A percentile compares a stretch with the other conserved stretches of the same genome.
Evolutionary conservation across 2,113 vertebrate species (phyloP).

Genomic region (Oncorhynchus nerka): DNA sequence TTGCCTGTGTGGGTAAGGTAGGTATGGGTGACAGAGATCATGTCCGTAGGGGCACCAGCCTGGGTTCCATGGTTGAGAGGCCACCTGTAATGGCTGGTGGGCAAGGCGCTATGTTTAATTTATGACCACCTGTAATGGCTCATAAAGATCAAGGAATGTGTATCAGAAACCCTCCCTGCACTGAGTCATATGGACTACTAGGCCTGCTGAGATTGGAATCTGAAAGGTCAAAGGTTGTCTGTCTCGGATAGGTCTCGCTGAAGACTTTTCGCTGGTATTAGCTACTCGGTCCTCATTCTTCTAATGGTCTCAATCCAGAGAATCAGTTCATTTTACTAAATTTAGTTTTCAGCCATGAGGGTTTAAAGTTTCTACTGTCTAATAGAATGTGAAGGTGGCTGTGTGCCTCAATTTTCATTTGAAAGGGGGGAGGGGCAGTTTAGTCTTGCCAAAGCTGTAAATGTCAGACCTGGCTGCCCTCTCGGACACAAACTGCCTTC

Average conservation of each 20-base stretch:
- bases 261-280: background rate
- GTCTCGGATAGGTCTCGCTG: constrained; percentile 10
- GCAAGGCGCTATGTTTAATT: constrained; percentile 31
- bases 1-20: background rate
- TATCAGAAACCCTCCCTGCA: constrained; percentile 18
- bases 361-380: background rate
- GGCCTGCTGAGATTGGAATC: constrained; percentile 58
- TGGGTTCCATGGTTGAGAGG: background rate
- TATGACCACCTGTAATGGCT: constrained; percentile 33
- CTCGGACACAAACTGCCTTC: background rate
- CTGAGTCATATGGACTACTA: constrained; percentile 18
- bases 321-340: background rate
- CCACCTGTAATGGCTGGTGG: background rate
- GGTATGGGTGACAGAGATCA: background rate
- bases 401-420: background rate
- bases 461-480: background rate
- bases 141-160: constrained; percentile 49
- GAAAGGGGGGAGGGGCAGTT: background rate
- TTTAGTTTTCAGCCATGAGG: background rate
- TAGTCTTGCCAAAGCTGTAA: background rate
- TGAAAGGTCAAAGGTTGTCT: constrained; percentile 35
- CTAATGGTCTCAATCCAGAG: background rate
- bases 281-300: no score
- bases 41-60: background rate
- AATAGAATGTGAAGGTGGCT: background rate